Conservation (phyloP, 2,888 invertebrate genomes). For the Xylophagus ater region DNA sequence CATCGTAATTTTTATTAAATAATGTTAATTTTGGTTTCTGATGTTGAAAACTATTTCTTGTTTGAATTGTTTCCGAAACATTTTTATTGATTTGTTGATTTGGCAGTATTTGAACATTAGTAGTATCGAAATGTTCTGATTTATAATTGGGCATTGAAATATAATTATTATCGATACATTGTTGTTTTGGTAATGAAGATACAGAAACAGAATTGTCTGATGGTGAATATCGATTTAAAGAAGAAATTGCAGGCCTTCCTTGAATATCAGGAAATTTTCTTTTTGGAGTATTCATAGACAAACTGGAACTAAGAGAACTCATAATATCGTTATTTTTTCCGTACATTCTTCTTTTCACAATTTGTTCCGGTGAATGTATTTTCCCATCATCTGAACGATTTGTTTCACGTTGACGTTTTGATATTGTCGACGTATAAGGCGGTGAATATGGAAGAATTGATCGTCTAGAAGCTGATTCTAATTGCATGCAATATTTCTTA, state of each 20-base stretch:
- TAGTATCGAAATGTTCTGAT: constrained; percentile 1
- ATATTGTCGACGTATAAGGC: constrained; percentile 9
- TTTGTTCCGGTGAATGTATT: constrained; percentile 24
- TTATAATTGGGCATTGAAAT: not conserved
- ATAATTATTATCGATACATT: constrained; percentile 10
- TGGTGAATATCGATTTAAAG: not conserved
- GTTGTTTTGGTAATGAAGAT: constrained; percentile 11
- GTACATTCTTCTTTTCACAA: constrained; percentile 30
- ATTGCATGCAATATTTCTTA: constrained; percentile 35
- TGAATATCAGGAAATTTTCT: constrained; percentile 11
- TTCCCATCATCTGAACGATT: constrained; percentile 14
- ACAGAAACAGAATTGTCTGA: constrained; percentile 1
- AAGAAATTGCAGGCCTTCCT: constrained; percentile 1
- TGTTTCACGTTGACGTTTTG: constrained; percentile 15
- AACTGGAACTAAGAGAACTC: constrained; percentile 36
- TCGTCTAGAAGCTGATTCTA: constrained; percentile 25
- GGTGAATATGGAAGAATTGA: not conserved
- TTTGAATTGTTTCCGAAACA: not conserved
- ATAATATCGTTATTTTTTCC: constrained; percentile 33
- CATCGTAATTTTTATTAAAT: constrained; percentile 29
- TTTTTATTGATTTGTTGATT: not conserved
- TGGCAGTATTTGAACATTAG: constrained; percentile 1
- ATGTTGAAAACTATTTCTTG: not conserved
- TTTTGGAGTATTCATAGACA: constrained; percentile 20
- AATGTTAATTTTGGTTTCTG: constrained; percentile 31